Conservation (phyloP, 2,797 vertebrate species). For the Aselliscus stoliczkanus region DNA sequence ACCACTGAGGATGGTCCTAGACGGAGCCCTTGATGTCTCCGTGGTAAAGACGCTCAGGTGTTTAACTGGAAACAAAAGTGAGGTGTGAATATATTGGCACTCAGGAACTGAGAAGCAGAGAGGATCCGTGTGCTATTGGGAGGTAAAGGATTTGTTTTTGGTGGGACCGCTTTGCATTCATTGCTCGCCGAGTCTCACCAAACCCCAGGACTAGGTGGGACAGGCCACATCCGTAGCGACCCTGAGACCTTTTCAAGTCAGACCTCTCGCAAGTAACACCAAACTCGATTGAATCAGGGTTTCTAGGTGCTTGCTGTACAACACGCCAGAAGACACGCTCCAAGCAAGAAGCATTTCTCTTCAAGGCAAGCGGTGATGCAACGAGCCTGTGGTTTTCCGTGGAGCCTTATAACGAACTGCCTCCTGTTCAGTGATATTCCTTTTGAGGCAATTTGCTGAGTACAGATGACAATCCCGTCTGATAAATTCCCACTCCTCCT, state of each 20-base stretch:
- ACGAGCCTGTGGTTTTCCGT: background rate
- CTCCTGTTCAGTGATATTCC: background rate
- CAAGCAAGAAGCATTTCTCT: background rate
- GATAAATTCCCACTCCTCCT: background rate
- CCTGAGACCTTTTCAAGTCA: background rate
- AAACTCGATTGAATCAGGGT: background rate
- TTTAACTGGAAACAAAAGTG: background rate
- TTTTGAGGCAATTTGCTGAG: background rate
- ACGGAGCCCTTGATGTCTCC: too few relatives aligned
- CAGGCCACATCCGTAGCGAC: background rate
- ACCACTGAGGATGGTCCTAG: background rate
- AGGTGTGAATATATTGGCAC: background rate
- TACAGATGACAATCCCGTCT: background rate
- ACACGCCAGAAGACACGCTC: background rate
- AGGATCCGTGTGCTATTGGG: background rate
- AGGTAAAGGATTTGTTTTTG: background rate
- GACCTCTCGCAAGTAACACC: background rate
- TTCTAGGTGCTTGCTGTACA: background rate
- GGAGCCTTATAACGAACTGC: background rate
- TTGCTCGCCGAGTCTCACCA: background rate
- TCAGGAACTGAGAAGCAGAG: background rate
- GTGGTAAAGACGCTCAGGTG: background rate
- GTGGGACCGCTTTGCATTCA: background rate
- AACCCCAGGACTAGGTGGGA: background rate
- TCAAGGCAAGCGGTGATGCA: background rate